Conservation (phyloP, 2,113 vertebrate genomes). For the Gymnorhina tibicen region DNA sequence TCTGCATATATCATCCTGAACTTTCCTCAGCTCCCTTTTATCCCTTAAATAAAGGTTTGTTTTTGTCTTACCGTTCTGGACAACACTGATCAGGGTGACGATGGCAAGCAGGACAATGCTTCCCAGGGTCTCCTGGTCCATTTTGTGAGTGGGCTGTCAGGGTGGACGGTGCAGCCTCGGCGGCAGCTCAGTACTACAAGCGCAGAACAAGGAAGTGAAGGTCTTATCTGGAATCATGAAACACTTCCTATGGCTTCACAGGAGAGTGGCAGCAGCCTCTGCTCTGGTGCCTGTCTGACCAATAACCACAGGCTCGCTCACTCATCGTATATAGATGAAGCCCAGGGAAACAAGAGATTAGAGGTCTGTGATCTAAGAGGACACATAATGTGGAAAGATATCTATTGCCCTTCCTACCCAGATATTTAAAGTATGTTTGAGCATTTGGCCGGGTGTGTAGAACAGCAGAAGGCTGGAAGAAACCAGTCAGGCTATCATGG, state of each 20-base stretch:
- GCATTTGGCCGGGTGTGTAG: neutral
- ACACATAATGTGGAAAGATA: neutral
- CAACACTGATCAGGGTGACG: constrained; percentile 85
- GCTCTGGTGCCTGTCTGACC: neutral
- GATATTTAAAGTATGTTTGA: neutral
- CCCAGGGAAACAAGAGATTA: neutral
- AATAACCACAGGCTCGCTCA: fast-evolving
- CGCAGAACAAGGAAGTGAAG: constrained; percentile 67
- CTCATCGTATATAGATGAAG: neutral
- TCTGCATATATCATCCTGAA: neutral
- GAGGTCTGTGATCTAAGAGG: neutral
- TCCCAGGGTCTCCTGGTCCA: constrained; percentile 81
- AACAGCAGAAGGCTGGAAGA: neutral
- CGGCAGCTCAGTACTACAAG: neutral
- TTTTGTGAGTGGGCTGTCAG: neutral
- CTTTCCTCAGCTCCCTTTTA: neutral
- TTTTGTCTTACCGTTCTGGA: constrained; percentile 87
- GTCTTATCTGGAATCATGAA: constrained; percentile 50
- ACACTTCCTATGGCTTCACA: constrained; percentile 41
- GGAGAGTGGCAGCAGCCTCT: neutral
- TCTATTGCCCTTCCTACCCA: neutral
- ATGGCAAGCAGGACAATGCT: constrained; percentile 82
- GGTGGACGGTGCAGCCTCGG: neutral
- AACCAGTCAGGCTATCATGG: neutral
- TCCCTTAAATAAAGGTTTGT: neutral